Evolutionary conservation across 2,113 vertebrate species (phyloP).

Genomic region (Neofelis nebulosa): DNA sequence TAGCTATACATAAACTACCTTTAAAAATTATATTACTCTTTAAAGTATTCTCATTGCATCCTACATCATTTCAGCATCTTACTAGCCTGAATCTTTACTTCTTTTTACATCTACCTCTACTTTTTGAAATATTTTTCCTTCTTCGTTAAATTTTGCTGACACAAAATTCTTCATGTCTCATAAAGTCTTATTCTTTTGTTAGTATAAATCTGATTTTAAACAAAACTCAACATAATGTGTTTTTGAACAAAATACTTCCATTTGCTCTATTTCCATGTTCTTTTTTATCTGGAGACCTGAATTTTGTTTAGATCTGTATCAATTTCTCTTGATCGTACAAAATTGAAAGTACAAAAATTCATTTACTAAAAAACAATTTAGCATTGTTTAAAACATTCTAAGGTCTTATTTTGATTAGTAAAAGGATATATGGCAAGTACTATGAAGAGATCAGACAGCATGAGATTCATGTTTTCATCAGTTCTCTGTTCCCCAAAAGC

Average conservation of each 20-base stretch:
- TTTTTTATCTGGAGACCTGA: not conserved
- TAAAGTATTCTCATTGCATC: not conserved
- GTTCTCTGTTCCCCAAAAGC: not conserved
- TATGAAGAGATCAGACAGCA: not conserved
- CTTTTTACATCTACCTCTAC: not conserved
- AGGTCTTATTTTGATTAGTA: not conserved
- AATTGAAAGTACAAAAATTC: not conserved
- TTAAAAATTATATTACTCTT: not conserved
- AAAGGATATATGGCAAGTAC: not conserved
- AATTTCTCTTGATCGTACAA: not conserved
- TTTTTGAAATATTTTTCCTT: not conserved
- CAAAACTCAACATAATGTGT: not conserved
- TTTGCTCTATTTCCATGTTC: not conserved
- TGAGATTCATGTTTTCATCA: not conserved
- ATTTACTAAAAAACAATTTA: slow-evolving; percentile 1
- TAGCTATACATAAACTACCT: not conserved
- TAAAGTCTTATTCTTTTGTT: not conserved
- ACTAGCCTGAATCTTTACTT: not conserved
- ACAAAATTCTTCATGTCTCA: not conserved
- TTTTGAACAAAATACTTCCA: not conserved
- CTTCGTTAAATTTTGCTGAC: not conserved
- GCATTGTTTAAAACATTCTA: not conserved
- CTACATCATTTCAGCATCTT: not conserved
- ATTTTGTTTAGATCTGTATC: not conserved
- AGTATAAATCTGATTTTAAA: not conserved